phyloP scores from a whole-genome alignment of 1,140 invertebrate genomes.

The Luehdorfia chinensis region DNA sequence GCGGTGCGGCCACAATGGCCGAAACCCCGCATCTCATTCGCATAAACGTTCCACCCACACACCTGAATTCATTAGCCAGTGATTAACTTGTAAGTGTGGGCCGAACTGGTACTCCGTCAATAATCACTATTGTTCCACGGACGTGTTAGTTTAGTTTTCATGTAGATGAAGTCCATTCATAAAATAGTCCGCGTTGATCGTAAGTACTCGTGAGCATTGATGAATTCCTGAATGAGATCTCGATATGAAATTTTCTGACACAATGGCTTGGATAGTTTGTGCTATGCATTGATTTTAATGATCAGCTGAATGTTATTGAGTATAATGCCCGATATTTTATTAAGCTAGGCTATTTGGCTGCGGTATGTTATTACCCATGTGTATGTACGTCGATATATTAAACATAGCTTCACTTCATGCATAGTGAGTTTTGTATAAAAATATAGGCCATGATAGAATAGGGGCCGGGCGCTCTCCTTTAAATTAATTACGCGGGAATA shows the following conservation, averaged over 20 bases:
- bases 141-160: constrained; percentile 26
- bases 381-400: too few species aligned
- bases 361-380: too few species aligned
- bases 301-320: too few species aligned
- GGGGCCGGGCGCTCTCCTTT: too few species aligned
- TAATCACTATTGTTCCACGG: constrained; percentile 46
- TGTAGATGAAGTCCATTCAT: constrained; percentile 16
- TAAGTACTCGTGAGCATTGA: neutral
- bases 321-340: too few species aligned
- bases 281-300: too few species aligned
- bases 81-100: constrained; percentile 68
- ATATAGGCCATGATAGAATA: too few species aligned
- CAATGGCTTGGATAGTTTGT: too few species aligned
- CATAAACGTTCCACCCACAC: constrained; percentile 43
- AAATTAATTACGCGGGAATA: too few species aligned
- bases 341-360: too few species aligned
- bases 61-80: constrained; percentile 57
- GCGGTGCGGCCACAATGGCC: constrained; percentile 24
- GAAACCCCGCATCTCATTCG: constrained; percentile 23
- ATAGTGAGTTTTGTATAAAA: too few species aligned
- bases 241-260: neutral
- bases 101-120: constrained; percentile 20
- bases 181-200: constrained; percentile 8
- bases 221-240: neutral
- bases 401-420: too few species aligned